Percentiles rank a stretch among this genome's conserved stretches.
Conservation (phyloP, 1,140 invertebrate species). For the Streblospio benedicti region DNA sequence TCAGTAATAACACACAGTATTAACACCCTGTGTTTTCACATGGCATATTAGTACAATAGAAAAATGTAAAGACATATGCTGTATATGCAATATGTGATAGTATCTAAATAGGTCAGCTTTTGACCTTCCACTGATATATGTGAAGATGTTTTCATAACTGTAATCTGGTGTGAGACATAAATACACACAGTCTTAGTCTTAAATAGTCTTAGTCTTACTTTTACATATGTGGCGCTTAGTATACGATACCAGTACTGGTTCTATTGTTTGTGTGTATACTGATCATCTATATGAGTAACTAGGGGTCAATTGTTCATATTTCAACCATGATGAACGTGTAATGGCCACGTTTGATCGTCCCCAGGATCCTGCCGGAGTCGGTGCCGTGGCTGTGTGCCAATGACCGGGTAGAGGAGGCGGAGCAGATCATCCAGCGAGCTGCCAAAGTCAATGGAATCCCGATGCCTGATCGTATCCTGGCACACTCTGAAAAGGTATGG, state of each 20-base stretch:
- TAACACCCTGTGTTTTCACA: background rate
- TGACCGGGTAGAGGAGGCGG: constrained; percentile 21
- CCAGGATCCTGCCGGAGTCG: constrained; percentile 24
- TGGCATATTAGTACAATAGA: background rate
- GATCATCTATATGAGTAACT: too few relatives aligned
- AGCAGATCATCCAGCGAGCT: constrained; percentile 19
- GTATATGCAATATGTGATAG: background rate
- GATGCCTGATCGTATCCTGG: constrained; percentile 6
- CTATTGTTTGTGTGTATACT: too few relatives aligned
- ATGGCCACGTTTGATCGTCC: background rate
- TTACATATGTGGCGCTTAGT: too few relatives aligned
- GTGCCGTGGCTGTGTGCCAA: constrained; percentile 24
- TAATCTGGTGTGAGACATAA: too few relatives aligned
- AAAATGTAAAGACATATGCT: background rate
- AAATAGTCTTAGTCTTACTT: too few relatives aligned
- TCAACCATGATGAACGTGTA: too few relatives aligned
- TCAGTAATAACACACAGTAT: background rate
- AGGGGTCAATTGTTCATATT: too few relatives aligned
- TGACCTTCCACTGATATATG: too few relatives aligned
- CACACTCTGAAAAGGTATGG: background rate
- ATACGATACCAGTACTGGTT: too few relatives aligned
- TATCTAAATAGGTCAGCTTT: too few relatives aligned
- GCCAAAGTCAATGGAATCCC: constrained; percentile 12
- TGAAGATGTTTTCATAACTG: too few relatives aligned
- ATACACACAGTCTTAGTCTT: too few relatives aligned